phyloP scores from a whole-genome alignment of 2,113 vertebrate species.

The Anoplopoma fimbria region DNA sequence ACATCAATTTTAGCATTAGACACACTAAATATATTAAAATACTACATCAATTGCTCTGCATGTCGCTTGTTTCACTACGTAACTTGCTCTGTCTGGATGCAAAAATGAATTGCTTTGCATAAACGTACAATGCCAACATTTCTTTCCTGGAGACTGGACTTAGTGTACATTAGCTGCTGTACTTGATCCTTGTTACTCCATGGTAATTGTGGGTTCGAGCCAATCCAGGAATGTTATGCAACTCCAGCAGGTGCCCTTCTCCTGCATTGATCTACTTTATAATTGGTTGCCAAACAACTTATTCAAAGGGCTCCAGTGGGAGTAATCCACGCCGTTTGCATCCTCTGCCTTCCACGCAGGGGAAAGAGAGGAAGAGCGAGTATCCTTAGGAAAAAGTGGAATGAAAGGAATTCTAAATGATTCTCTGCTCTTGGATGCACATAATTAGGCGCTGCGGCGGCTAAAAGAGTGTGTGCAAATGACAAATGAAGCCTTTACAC shows the following conservation, averaged over 20 bases:
- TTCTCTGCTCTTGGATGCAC: slow-evolving; percentile 15
- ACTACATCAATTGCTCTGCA: too few species aligned
- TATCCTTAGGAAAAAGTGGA: neutral
- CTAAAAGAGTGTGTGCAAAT: slow-evolving; percentile 29
- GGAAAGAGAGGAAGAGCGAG: neutral
- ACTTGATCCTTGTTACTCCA: neutral
- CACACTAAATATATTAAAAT: too few species aligned
- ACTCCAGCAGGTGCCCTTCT: slow-evolving; percentile 7
- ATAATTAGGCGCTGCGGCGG: slow-evolving; percentile 41
- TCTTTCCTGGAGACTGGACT: too few species aligned
- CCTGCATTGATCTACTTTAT: slow-evolving; percentile 66
- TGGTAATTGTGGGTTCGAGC: neutral
- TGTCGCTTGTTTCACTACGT: too few species aligned
- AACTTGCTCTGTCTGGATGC: too few species aligned
- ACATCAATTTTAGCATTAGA: too few species aligned
- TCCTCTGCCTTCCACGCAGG: slow-evolving; percentile 3
- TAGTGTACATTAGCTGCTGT: neutral
- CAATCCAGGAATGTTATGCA: neutral
- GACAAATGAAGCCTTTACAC: slow-evolving; percentile 56
- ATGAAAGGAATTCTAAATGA: slow-evolving; percentile 51
- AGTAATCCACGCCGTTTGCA: slow-evolving; percentile 69
- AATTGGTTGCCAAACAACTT: slow-evolving; percentile 85
- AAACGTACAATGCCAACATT: too few species aligned
- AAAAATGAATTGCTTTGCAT: too few species aligned
- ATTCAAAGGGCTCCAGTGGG: slow-evolving; percentile 79